Conservation (phyloP, 2,888 invertebrate species). For the Hypena proboscidalis region DNA sequence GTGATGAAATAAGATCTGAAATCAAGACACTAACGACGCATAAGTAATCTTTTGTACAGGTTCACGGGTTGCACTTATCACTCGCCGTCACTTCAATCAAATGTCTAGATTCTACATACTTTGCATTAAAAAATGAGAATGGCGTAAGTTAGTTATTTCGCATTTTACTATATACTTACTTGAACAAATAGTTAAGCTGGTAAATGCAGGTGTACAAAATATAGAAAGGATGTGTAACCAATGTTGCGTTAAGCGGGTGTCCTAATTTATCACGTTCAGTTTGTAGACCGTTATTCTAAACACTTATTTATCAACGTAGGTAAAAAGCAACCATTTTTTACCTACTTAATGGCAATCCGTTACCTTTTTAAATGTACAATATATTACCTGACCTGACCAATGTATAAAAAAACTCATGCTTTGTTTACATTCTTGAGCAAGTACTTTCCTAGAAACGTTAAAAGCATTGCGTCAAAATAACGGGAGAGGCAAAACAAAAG, state of each 20-base stretch:
- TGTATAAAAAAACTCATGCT: constrained; percentile 40
- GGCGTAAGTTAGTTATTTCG: too few species aligned
- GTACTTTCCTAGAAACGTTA: constrained; percentile 63
- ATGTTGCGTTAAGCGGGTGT: constrained; percentile 16
- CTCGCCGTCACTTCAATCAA: too few species aligned
- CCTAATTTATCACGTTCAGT: constrained; percentile 33
- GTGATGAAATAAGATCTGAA: too few species aligned
- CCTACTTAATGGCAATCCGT: constrained; percentile 35
- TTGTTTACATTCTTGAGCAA: constrained; percentile 35
- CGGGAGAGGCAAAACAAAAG: constrained; percentile 65
- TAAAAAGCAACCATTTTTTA: constrained; percentile 28
- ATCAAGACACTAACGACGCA: too few species aligned
- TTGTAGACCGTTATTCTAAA: constrained; percentile 28
- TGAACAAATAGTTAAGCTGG: neutral
- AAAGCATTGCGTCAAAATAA: constrained; percentile 73
- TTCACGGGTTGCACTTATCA: too few species aligned
- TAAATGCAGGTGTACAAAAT: neutral
- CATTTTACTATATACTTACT: too few species aligned
- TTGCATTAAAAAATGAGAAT: too few species aligned
- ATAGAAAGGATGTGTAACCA: neutral
- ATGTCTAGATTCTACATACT: too few species aligned
- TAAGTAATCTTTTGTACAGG: too few species aligned
- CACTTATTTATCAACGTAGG: constrained; percentile 29
- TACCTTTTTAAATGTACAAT: constrained; percentile 31
- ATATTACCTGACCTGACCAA: constrained; percentile 49